Evolutionary conservation across 2,113 vertebrate genomes (phyloP).

Genomic region (Seriola quinqueradiata): DNA sequence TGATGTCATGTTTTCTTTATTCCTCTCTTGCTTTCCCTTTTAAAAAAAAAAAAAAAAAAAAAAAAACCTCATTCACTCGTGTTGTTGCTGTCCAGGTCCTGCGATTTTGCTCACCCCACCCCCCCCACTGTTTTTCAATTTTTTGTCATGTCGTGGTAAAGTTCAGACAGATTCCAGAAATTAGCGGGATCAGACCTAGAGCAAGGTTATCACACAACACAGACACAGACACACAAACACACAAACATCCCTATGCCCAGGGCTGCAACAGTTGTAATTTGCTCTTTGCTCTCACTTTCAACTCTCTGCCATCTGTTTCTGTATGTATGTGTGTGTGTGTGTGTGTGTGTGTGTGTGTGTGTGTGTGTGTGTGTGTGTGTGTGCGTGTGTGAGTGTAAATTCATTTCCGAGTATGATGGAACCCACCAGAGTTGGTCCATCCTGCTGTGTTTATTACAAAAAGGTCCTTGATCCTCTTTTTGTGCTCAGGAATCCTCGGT

Average conservation of each 20-base stretch:
- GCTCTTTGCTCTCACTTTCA: constrained; percentile 72
- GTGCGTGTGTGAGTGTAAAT: constrained; percentile 9
- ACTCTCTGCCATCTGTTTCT: constrained; percentile 71
- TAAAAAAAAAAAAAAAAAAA: too few species aligned
- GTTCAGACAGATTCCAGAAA: constrained; percentile 59
- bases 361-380: background rate
- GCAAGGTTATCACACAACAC: constrained; percentile 50
- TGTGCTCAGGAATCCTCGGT: constrained; percentile 55
- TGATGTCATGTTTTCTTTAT: constrained; percentile 82
- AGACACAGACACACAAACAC: constrained; percentile 11
- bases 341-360: background rate
- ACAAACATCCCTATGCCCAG: constrained; percentile 16
- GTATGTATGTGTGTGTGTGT: background rate
- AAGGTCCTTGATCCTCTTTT: constrained; percentile 61
- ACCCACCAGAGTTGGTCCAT: constrained; percentile 50
- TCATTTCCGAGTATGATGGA: constrained; percentile 64
- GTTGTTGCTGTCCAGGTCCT: constrained; percentile 44
- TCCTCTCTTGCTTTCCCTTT: constrained; percentile 51
- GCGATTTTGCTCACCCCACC: constrained; percentile 12
- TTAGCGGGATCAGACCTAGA: constrained; percentile 54
- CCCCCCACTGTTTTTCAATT: constrained; percentile 7
- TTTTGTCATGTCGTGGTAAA: constrained; percentile 49
- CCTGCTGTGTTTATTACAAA: constrained; percentile 71
- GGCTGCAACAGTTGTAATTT: constrained; percentile 58
- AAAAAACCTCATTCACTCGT: background rate